phyloP scores from a whole-genome alignment of 2,797 vertebrate genomes.

The Lutjanus campechanus region DNA sequence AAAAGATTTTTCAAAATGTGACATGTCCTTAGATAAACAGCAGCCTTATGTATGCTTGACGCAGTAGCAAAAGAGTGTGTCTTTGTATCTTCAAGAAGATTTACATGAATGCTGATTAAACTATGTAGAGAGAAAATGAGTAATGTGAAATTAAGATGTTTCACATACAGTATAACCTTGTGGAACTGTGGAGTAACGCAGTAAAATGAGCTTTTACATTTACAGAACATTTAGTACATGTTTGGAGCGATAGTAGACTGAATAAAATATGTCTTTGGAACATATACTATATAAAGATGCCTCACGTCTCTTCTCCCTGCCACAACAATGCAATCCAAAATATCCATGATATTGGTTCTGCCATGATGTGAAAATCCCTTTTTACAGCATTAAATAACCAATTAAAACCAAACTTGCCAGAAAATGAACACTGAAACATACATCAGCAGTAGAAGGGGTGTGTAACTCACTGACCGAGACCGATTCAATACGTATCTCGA shows the following conservation, averaged over 20 bases:
- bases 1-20: background rate
- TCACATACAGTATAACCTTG: background rate
- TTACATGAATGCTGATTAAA: constrained; percentile 10
- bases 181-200: background rate
- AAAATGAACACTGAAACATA: no score
- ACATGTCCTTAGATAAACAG: background rate
- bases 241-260: background rate
- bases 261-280: background rate
- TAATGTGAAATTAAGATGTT: background rate
- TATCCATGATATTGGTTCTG: no score
- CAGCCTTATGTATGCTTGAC: background rate
- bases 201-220: background rate
- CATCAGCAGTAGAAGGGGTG: no score
- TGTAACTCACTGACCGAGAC: no score
- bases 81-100: background rate
- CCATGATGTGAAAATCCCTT: no score
- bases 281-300: no score
- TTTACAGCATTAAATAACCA: no score
- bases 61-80: background rate
- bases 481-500: no score
- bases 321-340: no score
- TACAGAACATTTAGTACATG: background rate
- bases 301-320: no score
- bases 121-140: background rate
- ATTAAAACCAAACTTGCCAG: no score